A percentile compares a stretch with the other conserved stretches of the same genome.
phyloP scores from a whole-genome alignment of 2,113 vertebrate genomes.

The Ceyx margarethae region DNA sequence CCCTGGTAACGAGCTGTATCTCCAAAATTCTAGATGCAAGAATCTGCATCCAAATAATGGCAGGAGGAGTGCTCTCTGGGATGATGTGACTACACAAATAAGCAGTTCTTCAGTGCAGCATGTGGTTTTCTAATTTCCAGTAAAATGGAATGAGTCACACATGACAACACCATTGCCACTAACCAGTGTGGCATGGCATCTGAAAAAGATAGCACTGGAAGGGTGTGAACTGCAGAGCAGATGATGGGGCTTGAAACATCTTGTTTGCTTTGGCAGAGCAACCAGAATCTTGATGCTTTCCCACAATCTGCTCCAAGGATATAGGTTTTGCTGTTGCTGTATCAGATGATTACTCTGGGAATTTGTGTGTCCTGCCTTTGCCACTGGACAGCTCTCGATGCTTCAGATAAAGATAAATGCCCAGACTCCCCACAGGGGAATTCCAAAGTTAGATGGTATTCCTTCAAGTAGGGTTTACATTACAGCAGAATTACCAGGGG shows the following conservation, averaged over 20 bases:
- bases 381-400: constrained; percentile 31
- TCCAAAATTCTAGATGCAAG: constrained; percentile 20
- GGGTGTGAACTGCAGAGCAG: constrained; percentile 65
- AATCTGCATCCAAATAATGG: constrained; percentile 20
- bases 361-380: constrained; percentile 30
- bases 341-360: constrained; percentile 34
- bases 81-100: constrained; percentile 35
- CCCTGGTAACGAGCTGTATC: not conserved
- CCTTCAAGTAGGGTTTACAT: constrained; percentile 19
- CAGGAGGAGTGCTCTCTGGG: constrained; percentile 23
- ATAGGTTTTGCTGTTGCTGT: constrained; percentile 43
- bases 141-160: constrained; percentile 65
- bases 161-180: constrained; percentile 49
- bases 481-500: constrained; percentile 17
- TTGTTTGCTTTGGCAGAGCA: constrained; percentile 64
- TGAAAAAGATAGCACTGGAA: constrained; percentile 56
- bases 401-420: constrained; percentile 38
- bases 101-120: constrained; percentile 44
- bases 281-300: constrained; percentile 47
- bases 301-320: constrained; percentile 60
- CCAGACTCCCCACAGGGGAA: constrained; percentile 38
- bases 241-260: constrained; percentile 57
- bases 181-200: constrained; percentile 60
- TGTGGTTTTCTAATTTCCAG: constrained; percentile 65
- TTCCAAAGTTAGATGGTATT: constrained; percentile 29